Percentiles rank a stretch among this genome's conserved stretches.
Evolutionary conservation across 2,888 invertebrate species (phyloP).

Genomic region (Cephalotes varians): DNA sequence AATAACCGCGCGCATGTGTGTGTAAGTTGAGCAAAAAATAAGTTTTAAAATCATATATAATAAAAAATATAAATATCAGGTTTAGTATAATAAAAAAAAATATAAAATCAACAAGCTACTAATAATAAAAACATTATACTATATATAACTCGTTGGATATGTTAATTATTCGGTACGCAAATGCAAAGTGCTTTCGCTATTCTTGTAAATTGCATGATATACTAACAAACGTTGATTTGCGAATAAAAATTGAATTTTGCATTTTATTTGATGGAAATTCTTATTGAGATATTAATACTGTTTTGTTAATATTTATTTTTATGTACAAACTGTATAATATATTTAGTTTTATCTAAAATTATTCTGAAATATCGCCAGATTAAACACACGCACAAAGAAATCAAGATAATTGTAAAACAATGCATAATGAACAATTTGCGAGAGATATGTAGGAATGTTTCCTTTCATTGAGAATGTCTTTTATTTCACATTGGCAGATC

Average conservation of each 20-base stretch:
- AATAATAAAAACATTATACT: background rate
- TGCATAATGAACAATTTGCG: background rate
- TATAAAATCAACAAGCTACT: background rate
- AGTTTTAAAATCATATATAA: background rate
- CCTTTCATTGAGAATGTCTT: background rate
- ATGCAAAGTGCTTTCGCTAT: background rate
- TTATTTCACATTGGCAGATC: conserved; percentile 17
- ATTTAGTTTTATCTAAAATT: background rate
- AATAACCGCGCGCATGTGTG: background rate
- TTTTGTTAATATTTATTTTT: background rate
- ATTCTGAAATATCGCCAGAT: conserved; percentile 56
- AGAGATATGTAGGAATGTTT: background rate
- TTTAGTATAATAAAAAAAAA: background rate
- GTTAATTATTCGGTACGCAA: background rate
- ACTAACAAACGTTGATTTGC: background rate
- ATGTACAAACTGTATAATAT: background rate
- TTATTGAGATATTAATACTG: background rate
- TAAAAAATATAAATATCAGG: background rate
- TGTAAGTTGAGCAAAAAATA: background rate
- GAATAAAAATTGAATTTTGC: conserved; percentile 4
- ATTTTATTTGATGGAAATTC: background rate
- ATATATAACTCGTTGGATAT: background rate
- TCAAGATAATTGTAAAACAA: background rate
- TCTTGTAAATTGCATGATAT: conserved; percentile 17
- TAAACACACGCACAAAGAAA: conserved; percentile 63